Base-by-base conservation (phyloP, 2,113 vertebrate genomes). In the Balaeniceps rex region DNA sequence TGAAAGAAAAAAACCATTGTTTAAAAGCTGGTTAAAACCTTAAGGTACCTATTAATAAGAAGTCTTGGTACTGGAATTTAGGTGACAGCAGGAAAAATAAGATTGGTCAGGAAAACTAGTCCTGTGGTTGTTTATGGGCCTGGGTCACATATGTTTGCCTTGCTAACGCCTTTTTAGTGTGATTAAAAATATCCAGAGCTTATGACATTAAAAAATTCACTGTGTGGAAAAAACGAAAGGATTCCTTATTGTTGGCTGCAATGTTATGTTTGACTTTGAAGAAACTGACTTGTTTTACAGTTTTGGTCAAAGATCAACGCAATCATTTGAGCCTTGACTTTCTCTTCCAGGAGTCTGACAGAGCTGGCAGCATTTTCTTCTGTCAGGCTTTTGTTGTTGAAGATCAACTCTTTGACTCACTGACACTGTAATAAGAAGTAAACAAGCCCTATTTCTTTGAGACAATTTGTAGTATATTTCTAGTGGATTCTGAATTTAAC, bases 371-470 rank as follows among this genome's bases (percentile, higher is more conserved):
- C 58, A 22, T 92, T 94, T 89, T 94, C 21, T 86, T 71, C 84
- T 95, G 81, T 93, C 83, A 87, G 86, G 87, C 95, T 95, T 97
- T 95, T 94, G 94, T 96, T 93, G 95, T 94, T 92, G 58, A 57
- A 89, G 83, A 95, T 96, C 76, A 95, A 10, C 65, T 91, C 80
- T 91, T 92, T 87, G 91, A 82, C 93, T 95, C 65, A 42, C 74
- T 95, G 96, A 84, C 78, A 54, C 70, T 69, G 74, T 95, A 94
- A 94, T 87, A 58, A 95, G 81, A 25, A 92, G 58, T 96, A 96
- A 97, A 96, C 88, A 95, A 96, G 63, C 63, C 78, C 58, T 76
- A 8, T 89, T 97, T 94, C 70, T 95, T 83, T 74, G 29, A 9
- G 3, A 69, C 70, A 72, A 88, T 96, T 96, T 95, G 87, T 93